Evolutionary conservation across 2,113 vertebrate species (phyloP), one percentile per base, ranked within the genome.

Genomic region (Actenoides hombroni): DNA sequence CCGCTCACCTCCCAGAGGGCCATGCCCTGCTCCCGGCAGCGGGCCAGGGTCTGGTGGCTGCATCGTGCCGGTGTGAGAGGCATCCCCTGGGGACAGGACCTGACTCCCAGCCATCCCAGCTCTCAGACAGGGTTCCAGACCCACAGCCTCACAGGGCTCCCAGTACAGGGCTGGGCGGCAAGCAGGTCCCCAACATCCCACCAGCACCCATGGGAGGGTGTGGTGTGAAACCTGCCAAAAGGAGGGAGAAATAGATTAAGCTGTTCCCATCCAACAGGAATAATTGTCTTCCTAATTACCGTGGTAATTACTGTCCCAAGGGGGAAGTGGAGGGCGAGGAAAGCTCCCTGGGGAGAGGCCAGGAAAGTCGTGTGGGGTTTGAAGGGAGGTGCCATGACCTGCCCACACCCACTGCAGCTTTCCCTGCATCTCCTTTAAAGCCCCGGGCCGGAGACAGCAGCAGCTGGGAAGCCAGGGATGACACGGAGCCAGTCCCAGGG

Each of bases 281-380:
- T 95, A 84, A 94, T 95, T 87, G 70, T 49, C 75, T 69, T 89
- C 17, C 24, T 89, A 93, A 97, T 95, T 92, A 70, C 19, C 15
- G 67, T 49, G 2, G 11, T 93, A 90, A 96, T 97, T 95, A 83
- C 46, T 11, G 13, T 91, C 70, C 86, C 60, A 65, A 25, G 6
- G 82, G 69, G 49, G 89, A 89, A 89, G 67, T 2, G 15, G 54
- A 80, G 56, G 67, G 40, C 9, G 18, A 82, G 78, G 89, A 92
- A 65, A 73, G 67, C 84, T 83, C 63, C 1, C 1, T 7, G 28
- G 81, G 76, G 80, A 93, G 84, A 44, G 53, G 63, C 74, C 48
- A 11, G 59, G n/a, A 49, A 56, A 79, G 64, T 16, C 14, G 78
- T 75, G n/a, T 82, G 85, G 51, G 54, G 75, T 83, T 40, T 26